phyloP scores from a whole-genome alignment of 2,797 vertebrate genomes.

The Antennarius maculatus region DNA sequence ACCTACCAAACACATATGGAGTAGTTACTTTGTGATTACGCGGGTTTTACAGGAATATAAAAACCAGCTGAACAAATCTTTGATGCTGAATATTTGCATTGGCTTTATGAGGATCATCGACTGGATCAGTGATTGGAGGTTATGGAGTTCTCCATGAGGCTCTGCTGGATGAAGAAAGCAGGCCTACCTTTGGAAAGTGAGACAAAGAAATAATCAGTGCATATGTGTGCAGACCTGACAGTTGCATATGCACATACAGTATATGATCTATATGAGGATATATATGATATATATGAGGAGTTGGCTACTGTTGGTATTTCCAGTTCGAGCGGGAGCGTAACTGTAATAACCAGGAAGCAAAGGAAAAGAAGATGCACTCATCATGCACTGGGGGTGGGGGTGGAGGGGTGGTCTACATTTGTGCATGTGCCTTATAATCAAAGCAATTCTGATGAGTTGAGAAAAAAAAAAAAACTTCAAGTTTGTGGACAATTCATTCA shows the following conservation, averaged over 20 bases:
- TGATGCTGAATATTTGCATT: not conserved
- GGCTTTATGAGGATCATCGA: not conserved
- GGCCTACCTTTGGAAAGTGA: conserved; percentile 35
- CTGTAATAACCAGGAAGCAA: conserved; percentile 59
- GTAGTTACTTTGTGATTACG: not conserved
- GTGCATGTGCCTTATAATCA: conserved; percentile 23
- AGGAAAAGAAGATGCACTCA: conserved; percentile 38
- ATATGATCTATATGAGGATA: conserved; percentile 45
- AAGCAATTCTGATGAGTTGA: conserved; percentile 45
- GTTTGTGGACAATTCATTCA: conserved; percentile 45
- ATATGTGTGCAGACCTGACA: conserved; percentile 38
- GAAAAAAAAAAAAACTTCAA: conserved; percentile 13
- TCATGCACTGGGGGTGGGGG: conserved; percentile 4
- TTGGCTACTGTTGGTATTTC: conserved; percentile 55
- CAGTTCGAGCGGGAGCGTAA: conserved; percentile 56
- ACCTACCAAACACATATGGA: not conserved
- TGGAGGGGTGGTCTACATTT: conserved; percentile 5
- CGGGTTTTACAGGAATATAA: not conserved
- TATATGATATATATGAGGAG: conserved; percentile 45
- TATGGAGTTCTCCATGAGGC: conserved; percentile 40
- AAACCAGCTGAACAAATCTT: not conserved
- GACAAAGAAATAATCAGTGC: conserved; percentile 52
- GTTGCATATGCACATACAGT: conserved; percentile 44
- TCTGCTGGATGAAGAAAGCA: conserved; percentile 36
- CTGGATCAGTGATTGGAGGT: not conserved